Base-by-base conservation (phyloP, 2,888 invertebrate genomes). In the Mythimna albipuncta region DNA sequence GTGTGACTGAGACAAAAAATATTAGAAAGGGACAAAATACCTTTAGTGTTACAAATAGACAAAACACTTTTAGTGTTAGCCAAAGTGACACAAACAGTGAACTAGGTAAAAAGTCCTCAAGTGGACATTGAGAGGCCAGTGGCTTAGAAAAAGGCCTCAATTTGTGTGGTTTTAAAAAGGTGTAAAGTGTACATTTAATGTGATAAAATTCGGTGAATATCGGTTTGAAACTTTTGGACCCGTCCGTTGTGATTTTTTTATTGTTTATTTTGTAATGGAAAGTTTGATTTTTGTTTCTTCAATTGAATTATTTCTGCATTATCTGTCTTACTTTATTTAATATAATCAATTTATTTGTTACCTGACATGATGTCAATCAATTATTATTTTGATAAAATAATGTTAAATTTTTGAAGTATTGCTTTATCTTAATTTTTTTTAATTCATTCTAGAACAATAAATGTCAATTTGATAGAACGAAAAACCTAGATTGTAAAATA, bases 401-500 rank as follows among this genome's bases (percentile, higher is more conserved):
- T 63, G 13, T 66, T 57, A 58, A 58, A 41, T 57, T 79, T 71
- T 67, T 70, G 6, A 47, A 6, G 16, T 47, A 72, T 75, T 78
- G 67, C 71, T 44, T 75, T 81, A 77, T 47, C 16, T 47, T 16
- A 1, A 6, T 19, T 16, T 47, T 47, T 47, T 47, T 47, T 1
- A 6, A 47, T 47, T 47, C 47, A 47, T 47, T 47, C n/a, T 79
- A 61, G 64, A 61, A 81, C 67, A 73, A 83, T 87, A 58, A 83
- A 87, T 88, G 92, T 92, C 92, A 92, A 92, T 92, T 92, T 88
- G 74, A 84, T 85, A 86, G 81, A 87, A 76, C 85, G 81, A 80
- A 84, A 75, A 52, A 58, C 32, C 52, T 83, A 85, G 76, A 64
- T 72, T 79, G 82, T 84, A 84, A 79, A 86, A 76, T 88, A 88